Evolutionary conservation across 2,113 vertebrate genomes (phyloP).

Genomic region (Eulemur macaco): DNA sequence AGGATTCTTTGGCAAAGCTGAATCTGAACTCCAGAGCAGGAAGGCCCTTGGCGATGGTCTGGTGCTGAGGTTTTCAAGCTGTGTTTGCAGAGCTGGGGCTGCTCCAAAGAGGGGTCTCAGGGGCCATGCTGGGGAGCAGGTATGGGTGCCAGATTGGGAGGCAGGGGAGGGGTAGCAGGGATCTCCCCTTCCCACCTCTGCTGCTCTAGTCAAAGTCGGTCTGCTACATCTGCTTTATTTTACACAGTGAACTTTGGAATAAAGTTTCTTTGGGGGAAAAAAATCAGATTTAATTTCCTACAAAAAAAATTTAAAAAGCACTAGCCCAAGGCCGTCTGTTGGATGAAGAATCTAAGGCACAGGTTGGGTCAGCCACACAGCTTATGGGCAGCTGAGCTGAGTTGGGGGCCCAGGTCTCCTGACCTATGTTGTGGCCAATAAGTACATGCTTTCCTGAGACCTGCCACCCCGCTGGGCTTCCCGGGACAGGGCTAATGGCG

Average conservation of each 20-base stretch:
- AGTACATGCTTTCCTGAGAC: not conserved
- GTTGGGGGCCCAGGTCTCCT: not conserved
- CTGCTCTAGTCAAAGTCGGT: not conserved
- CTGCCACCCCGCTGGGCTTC: not conserved
- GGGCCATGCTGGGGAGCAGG: not conserved
- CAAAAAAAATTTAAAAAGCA: not conserved
- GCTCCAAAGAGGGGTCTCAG: not conserved
- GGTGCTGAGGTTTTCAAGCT: not conserved
- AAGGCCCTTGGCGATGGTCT: not conserved
- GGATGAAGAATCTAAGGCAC: not conserved
- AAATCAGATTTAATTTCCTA: not conserved
- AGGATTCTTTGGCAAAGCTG: not conserved
- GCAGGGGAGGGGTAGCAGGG: too few species aligned
- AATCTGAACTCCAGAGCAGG: not conserved
- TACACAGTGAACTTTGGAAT: not conserved
- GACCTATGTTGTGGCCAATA: rapidly evolving
- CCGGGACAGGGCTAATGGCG: not conserved
- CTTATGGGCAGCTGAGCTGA: not conserved
- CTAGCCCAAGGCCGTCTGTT: too few species aligned
- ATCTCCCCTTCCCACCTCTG: rapidly evolving
- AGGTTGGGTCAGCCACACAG: not conserved
- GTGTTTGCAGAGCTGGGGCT: not conserved
- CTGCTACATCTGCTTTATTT: not conserved
- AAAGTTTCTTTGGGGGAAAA: not conserved
- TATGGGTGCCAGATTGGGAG: not conserved